These are phyloP conservation scores for Acrossocheilus wenchowensis DNA, from an alignment of 2,797 vertebrate species.

Conservation along the genomic window DNA sequence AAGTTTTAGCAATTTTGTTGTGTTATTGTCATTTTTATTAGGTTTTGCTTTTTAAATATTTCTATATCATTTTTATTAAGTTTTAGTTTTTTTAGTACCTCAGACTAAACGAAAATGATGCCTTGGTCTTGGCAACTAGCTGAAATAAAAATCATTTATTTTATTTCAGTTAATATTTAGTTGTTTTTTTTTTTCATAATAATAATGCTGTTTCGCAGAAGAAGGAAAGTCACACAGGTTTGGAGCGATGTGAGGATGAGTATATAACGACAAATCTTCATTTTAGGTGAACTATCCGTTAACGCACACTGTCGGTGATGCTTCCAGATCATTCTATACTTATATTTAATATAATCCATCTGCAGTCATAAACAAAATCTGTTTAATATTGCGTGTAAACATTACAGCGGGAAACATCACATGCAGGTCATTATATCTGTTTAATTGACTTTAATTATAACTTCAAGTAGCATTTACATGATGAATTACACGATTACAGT, in stretches of 20 bases:
- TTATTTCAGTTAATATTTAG: neutral
- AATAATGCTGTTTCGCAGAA: neutral
- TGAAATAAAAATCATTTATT: neutral
- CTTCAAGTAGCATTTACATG: constrained; percentile 1
- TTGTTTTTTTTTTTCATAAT: neutral
- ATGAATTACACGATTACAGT: neutral
- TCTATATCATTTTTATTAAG: too few relatives aligned
- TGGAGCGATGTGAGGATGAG: neutral
- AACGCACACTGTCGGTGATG: neutral
- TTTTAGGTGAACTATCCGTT: neutral
- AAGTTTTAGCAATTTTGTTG: too few relatives aligned
- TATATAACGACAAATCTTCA: neutral
- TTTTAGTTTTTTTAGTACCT: too few relatives aligned
- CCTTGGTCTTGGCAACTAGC: neutral
- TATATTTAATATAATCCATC: neutral
- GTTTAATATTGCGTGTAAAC: neutral
- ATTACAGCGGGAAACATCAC: neutral
- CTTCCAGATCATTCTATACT: neutral
- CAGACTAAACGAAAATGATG: neutral
- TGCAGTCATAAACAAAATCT: neutral
- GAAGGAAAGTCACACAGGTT: neutral
- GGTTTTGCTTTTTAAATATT: too few relatives aligned
- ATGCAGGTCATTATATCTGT: neutral
- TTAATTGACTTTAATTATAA: constrained; percentile 27
- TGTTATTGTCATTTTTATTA: too few relatives aligned